Evolutionary conservation across 2,797 vertebrate genomes (phyloP).

Genomic region (Platyrinchus mystaceus): DNA sequence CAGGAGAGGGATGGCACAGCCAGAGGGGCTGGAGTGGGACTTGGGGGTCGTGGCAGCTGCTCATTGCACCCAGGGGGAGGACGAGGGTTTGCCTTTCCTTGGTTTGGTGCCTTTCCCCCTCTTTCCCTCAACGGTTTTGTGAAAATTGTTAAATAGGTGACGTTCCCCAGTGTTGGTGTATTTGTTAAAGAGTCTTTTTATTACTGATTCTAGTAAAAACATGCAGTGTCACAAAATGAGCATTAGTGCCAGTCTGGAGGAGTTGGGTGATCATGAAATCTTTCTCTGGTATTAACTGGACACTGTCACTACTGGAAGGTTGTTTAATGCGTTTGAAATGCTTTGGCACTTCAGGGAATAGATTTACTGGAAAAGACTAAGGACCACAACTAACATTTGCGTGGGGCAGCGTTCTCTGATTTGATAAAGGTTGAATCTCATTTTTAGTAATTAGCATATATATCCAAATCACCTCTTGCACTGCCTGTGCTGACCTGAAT

Average conservation of each 20-base stretch:
- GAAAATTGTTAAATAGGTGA: neutral
- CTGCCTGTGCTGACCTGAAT: neutral
- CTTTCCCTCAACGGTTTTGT: neutral
- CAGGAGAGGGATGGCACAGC: slow-evolving; percentile 21
- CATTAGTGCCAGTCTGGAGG: neutral
- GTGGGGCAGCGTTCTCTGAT: neutral
- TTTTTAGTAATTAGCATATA: neutral
- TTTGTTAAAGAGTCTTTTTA: neutral
- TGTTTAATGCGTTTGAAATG: neutral
- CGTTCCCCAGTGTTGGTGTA: neutral
- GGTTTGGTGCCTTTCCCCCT: neutral
- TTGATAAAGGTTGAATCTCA: neutral
- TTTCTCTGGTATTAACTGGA: neutral
- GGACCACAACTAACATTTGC: neutral
- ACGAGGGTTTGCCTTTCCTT: neutral
- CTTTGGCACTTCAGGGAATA: neutral
- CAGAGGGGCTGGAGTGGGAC: neutral
- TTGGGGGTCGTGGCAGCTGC: neutral
- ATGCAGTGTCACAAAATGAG: neutral
- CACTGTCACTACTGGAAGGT: neutral
- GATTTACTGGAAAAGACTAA: neutral
- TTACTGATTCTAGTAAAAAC: neutral
- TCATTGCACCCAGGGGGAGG: neutral
- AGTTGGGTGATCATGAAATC: neutral
- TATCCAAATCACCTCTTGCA: neutral